Evolutionary conservation across 2,888 invertebrate genomes (phyloP), one percentile per base, ranked within the genome.

Genomic region (Leucoma salicis): DNA sequence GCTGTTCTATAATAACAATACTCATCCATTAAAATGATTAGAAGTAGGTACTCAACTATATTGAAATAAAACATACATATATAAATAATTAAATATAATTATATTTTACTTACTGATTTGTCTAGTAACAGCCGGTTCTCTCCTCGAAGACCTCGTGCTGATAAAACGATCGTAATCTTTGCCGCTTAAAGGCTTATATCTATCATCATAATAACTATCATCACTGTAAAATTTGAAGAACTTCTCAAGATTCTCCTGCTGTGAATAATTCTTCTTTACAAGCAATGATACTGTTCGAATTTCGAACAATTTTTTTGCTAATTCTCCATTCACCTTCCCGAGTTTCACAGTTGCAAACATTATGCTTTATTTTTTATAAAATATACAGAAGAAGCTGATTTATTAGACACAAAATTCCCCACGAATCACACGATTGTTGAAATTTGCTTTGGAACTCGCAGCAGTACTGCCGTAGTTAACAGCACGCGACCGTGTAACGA

Each of bases 71-170:
- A n/a, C n/a, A n/a, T 6, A 16, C 16, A 16, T 16, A 16, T 3
- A 16, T 4, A 21, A 21, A 21, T 5, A 5, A 21, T 21, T 21
- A 21, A 8, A 21, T 21, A 21, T 21, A 21, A 21, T 3, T 3
- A 21, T 6, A 21, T 21, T 21, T 3, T 38, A 81, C 88, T 84
- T 42, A 90, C 90, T 82, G 16, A 89, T 75, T 25, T 74, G 75
- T 18, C 90, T 79, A 0, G 89, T 90, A 1, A 88, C 49, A 0
- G 80, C 78, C 0, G 89, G 82, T 31, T 87, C 79, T 15, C 89
- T 69, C 34, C 68, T 71, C 13, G 72, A 32, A 0, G 86, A 65
- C 24, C 82, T 70, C 0, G 66, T 53, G 40, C 84, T 88, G 3
- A 88, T 63, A 41, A 82, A 88, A 35, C 80, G 73, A 1, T 53